phyloP scores from a whole-genome alignment of 2,797 vertebrate species.

The Liparis tanakae region DNA sequence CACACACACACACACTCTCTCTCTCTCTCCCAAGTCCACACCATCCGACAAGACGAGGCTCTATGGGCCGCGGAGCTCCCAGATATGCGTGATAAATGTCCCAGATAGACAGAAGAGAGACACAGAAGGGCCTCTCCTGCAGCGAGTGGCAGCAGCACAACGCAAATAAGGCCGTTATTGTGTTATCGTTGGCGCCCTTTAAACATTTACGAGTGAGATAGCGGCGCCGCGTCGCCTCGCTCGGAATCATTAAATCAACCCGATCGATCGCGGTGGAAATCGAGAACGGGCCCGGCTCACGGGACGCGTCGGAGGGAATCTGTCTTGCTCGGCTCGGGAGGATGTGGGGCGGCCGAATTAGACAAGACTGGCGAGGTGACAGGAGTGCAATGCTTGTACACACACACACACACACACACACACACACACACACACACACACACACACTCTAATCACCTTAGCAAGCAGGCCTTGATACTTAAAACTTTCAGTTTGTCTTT shows the following conservation, averaged over 20 bases:
- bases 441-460: slow-evolving; percentile 25
- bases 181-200: slow-evolving; percentile 7
- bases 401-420: slow-evolving; percentile 4
- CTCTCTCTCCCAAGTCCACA: background rate
- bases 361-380: slow-evolving; percentile 37
- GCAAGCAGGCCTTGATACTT: slow-evolving; percentile 9
- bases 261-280: background rate
- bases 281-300: slow-evolving; percentile 23
- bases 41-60: slow-evolving; percentile 16
- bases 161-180: slow-evolving; percentile 29
- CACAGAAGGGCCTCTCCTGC: background rate
- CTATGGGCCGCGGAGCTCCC: slow-evolving; percentile 10
- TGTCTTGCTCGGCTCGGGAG: slow-evolving; percentile 32
- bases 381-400: slow-evolving; percentile 4
- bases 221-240: slow-evolving; percentile 5
- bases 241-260: slow-evolving; percentile 41
- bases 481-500: slow-evolving; percentile 44
- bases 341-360: slow-evolving; percentile 35
- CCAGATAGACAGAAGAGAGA: background rate
- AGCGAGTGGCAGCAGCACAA: background rate
- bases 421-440: slow-evolving; percentile 12
- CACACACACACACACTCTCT: too few relatives aligned
- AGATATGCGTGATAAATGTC: slow-evolving; percentile 16
- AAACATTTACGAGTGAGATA: slow-evolving; percentile 20
- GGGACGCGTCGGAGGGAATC: slow-evolving; percentile 38